Percentiles rank a stretch among this genome's conserved stretches.
Conservation (phyloP, 2,888 invertebrate species). For the Panorpa germanica region DNA sequence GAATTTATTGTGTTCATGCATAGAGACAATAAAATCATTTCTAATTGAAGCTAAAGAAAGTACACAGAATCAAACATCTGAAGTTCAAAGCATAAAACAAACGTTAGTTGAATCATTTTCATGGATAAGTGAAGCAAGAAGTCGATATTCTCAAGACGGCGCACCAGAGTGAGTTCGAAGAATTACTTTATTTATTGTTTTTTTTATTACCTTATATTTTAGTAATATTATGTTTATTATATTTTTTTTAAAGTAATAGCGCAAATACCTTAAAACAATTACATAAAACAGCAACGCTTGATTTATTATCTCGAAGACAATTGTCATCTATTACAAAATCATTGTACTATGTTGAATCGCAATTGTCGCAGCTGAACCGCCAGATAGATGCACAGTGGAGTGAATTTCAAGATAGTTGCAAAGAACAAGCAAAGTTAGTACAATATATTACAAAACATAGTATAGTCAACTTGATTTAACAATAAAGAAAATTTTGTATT, state of each 20-base stretch:
- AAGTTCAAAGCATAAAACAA: conserved; percentile 31
- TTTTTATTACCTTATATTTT: neutral
- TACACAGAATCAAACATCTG: conserved; percentile 34
- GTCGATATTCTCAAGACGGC: too few species aligned
- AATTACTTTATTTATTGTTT: conserved; percentile 1
- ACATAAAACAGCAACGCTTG: conserved; percentile 10
- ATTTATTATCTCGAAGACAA: conserved; percentile 27
- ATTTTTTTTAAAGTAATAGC: conserved; percentile 15
- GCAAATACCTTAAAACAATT: conserved; percentile 16
- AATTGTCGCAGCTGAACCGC: conserved; percentile 49
- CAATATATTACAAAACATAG: neutral
- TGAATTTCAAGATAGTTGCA: conserved; percentile 33
- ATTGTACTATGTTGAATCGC: conserved; percentile 53
- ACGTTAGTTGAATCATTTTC: conserved; percentile 26
- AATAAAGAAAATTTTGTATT: neutral
- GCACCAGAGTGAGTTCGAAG: conserved; percentile 18
- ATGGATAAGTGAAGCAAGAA: conserved; percentile 22
- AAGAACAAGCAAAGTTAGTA: conserved; percentile 18
- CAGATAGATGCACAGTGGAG: conserved; percentile 64
- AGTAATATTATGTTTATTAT: neutral
- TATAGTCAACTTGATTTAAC: neutral
- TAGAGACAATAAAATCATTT: conserved; percentile 36
- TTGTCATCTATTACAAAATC: conserved; percentile 48
- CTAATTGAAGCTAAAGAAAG: conserved; percentile 39
- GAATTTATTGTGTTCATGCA: conserved; percentile 26